A percentile compares a stretch with the other conserved stretches of the same genome.
Evolutionary conservation across 1,140 invertebrate genomes (phyloP).

Genomic region (Zaprionus taronus): DNA sequence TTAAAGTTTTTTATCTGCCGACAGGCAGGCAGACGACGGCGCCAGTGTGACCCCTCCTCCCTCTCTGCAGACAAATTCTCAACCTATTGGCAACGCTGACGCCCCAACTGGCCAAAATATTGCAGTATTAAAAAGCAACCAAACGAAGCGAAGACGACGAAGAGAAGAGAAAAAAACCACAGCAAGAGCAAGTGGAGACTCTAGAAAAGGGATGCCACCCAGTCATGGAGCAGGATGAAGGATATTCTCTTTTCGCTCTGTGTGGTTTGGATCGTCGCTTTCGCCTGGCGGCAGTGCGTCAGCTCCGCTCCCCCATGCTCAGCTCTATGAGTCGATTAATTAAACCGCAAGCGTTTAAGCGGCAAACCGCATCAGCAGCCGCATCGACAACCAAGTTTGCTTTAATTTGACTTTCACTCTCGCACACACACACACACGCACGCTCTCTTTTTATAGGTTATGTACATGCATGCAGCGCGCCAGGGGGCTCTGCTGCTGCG

Average conservation of each 20-base stretch:
- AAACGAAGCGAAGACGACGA: background rate
- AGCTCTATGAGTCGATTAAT: constrained; percentile 72
- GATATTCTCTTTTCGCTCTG: too few relatives aligned
- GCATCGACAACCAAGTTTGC: constrained; percentile 63
- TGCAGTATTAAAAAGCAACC: constrained; percentile 54
- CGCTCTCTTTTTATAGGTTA: constrained; percentile 18
- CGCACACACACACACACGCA: constrained; percentile 1
- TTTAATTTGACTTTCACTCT: constrained; percentile 76
- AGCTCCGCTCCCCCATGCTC: background rate
- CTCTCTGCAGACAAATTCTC: background rate
- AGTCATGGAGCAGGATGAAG: background rate
- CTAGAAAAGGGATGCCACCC: background rate
- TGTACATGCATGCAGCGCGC: background rate
- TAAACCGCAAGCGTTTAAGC: constrained; percentile 79
- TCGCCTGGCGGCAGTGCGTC: constrained; percentile 1
- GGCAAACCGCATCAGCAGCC: constrained; percentile 59
- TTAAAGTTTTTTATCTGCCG: constrained; percentile 62
- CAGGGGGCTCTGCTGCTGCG: background rate
- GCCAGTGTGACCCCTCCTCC: constrained; percentile 3
- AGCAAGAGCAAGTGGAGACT: constrained; percentile 42
- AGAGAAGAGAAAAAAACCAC: constrained; percentile 26
- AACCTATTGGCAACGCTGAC: background rate
- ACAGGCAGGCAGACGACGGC: constrained; percentile 24
- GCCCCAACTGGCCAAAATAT: background rate
- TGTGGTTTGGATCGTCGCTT: too few relatives aligned